phyloP scores from a whole-genome alignment of 1,140 invertebrate species.

The Cherax destructor region DNA sequence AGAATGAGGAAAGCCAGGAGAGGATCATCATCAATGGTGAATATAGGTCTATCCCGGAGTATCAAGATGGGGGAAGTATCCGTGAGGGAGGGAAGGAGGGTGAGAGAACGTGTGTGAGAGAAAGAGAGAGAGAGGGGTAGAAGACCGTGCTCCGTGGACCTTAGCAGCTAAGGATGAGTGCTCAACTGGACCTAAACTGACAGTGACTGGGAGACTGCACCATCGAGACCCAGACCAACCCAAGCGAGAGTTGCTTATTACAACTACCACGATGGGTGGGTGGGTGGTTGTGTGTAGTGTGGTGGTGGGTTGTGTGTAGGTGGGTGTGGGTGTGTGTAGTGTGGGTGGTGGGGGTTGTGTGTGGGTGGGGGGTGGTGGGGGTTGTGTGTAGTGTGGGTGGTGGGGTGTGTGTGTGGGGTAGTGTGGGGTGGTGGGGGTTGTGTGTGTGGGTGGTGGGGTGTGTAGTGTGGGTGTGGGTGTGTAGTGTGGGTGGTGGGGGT shows the following conservation, averaged over 20 bases:
- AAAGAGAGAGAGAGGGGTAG: background rate
- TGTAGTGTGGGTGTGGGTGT: background rate
- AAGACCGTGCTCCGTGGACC: background rate
- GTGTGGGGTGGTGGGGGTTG: background rate
- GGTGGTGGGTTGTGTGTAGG: background rate
- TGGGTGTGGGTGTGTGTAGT: too few species aligned
- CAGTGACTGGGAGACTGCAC: background rate
- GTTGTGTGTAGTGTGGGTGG: too few species aligned
- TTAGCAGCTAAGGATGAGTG: conserved; percentile 58
- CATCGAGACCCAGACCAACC: conserved; percentile 33
- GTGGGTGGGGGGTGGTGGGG: too few species aligned
- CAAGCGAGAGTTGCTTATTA: conserved; percentile 40
- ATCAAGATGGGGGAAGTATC: background rate
- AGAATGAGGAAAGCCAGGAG: too few species aligned
- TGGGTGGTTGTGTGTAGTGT: background rate
- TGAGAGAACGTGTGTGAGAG: too few species aligned
- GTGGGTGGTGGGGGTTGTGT: too few species aligned
- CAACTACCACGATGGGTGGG: conserved; percentile 2
- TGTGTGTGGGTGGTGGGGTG: too few species aligned
- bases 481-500: background rate
- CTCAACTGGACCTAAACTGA: conserved; percentile 58
- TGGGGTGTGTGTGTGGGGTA: too few species aligned
- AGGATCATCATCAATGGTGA: too few species aligned
- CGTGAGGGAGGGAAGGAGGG: background rate
- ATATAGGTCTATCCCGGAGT: too few species aligned